Evolutionary conservation across 2,888 invertebrate genomes (phyloP).

Genomic region (Helicoverpa assulta): DNA sequence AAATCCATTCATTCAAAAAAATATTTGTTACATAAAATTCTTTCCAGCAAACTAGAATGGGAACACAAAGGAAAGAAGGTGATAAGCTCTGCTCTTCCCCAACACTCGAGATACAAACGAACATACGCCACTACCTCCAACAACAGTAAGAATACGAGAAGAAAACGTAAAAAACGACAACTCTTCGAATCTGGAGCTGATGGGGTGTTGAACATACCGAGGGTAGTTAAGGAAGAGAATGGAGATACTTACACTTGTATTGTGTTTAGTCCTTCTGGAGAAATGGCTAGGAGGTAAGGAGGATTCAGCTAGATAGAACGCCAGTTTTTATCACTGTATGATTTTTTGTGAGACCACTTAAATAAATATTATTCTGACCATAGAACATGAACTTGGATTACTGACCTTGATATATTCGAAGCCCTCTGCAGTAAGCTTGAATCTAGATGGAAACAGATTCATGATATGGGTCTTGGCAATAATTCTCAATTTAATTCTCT

Average conservation of each 20-base stretch:
- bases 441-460: too few relatives aligned
- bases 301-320: neutral
- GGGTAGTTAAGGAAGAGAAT: constrained; percentile 91
- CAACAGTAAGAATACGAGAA: constrained; percentile 61
- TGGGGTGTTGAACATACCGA: constrained; percentile 91
- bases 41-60: constrained; percentile 84
- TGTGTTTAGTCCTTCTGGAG: constrained; percentile 93
- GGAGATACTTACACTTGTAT: constrained; percentile 95
- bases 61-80: constrained; percentile 85
- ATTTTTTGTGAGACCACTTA: too few relatives aligned
- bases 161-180: constrained; percentile 79
- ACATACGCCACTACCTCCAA: constrained; percentile 61
- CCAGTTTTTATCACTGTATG: too few relatives aligned
- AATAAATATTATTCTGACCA: too few relatives aligned
- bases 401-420: too few relatives aligned
- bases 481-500: too few relatives aligned
- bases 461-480: too few relatives aligned
- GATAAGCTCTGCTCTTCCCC: constrained; percentile 75
- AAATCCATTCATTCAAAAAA: neutral
- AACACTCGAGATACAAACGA: constrained; percentile 81
- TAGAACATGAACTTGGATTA: too few relatives aligned
- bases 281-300: constrained; percentile 92
- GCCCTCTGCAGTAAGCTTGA: too few relatives aligned
- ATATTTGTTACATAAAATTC: too few relatives aligned
- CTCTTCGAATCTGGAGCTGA: constrained; percentile 82